Conservation (phyloP, 2,888 invertebrate species). For the Trissoscelio sp. region DNA sequence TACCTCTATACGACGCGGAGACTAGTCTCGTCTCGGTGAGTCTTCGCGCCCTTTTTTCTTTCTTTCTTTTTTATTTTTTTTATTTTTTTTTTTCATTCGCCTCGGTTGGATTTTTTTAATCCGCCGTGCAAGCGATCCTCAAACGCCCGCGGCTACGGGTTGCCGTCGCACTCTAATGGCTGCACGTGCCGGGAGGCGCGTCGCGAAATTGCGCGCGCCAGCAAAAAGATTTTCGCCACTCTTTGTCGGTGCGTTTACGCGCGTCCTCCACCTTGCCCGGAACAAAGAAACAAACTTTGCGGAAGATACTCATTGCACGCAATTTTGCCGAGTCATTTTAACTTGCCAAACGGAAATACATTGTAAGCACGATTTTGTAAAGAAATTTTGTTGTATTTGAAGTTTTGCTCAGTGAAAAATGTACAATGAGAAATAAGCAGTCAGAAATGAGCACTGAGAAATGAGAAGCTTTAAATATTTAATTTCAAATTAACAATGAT, state of each 20-base stretch:
- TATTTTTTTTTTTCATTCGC: constrained; percentile 47
- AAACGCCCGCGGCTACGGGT: constrained; percentile 45
- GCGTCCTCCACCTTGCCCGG: constrained; percentile 16
- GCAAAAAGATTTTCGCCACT: constrained; percentile 57
- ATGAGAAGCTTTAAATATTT: no score
- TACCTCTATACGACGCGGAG: constrained; percentile 48
- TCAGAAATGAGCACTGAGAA: no score
- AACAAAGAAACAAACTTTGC: constrained; percentile 44
- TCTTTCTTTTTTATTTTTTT: constrained; percentile 8
- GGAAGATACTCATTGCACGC: constrained; percentile 9
- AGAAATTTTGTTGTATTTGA: no score
- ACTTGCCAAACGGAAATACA: not conserved
- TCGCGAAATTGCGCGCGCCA: constrained; percentile 54
- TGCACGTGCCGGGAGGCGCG: constrained; percentile 63
- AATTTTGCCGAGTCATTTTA: constrained; percentile 22
- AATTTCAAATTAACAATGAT: no score
- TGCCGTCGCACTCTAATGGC: constrained; percentile 51
- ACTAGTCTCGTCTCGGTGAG: constrained; percentile 51
- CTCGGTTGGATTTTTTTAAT: constrained; percentile 51
- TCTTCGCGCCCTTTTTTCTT: constrained; percentile 40
- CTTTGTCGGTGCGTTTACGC: constrained; percentile 56
- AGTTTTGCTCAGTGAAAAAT: no score
- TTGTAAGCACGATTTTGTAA: not conserved
- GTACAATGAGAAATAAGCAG: no score
- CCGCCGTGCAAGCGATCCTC: constrained; percentile 54